phyloP scores from a whole-genome alignment of 2,888 invertebrate genomes.

The Scelioninae gen. 2 region DNA sequence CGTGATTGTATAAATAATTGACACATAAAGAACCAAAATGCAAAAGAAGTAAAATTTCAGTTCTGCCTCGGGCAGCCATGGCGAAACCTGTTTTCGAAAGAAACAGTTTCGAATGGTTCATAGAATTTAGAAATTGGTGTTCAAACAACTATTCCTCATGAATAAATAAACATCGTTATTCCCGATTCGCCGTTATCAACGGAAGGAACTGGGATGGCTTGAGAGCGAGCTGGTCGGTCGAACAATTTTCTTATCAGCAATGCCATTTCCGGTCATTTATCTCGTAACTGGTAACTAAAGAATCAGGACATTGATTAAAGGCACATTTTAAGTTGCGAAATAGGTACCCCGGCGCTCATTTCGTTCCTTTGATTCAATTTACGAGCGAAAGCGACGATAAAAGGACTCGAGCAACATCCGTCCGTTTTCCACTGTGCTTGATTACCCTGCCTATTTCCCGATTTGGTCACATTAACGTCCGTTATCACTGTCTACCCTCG shows the following conservation, averaged over 20 bases:
- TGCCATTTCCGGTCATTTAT: constrained; percentile 74
- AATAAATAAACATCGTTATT: no score
- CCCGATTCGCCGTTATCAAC: constrained; percentile 40
- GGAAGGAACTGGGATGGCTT: constrained; percentile 38
- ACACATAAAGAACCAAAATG: no score
- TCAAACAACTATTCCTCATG: no score
- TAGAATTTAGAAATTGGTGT: no score
- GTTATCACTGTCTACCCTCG: constrained; percentile 52
- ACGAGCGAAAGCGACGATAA: constrained; percentile 70
- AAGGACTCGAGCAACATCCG: constrained; percentile 58
- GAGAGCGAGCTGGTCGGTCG: constrained; percentile 60
- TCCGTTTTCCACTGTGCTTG: constrained; percentile 55
- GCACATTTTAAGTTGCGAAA: constrained; percentile 71
- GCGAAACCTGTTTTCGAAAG: no score
- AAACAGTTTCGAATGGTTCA: no score
- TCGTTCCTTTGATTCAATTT: constrained; percentile 73
- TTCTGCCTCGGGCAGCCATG: no score
- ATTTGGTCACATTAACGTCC: constrained; percentile 60
- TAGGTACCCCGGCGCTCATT: constrained; percentile 64
- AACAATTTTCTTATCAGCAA: constrained; percentile 73
- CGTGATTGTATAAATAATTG: no score
- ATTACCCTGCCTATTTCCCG: constrained; percentile 53
- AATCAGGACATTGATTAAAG: constrained; percentile 72
- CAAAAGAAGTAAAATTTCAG: no score
- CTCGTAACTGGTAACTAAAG: constrained; percentile 70